These are phyloP conservation scores for Poeciliopsis occidentalis DNA, from an alignment of 2,113 vertebrate species.

Conservation along the genomic window DNA sequence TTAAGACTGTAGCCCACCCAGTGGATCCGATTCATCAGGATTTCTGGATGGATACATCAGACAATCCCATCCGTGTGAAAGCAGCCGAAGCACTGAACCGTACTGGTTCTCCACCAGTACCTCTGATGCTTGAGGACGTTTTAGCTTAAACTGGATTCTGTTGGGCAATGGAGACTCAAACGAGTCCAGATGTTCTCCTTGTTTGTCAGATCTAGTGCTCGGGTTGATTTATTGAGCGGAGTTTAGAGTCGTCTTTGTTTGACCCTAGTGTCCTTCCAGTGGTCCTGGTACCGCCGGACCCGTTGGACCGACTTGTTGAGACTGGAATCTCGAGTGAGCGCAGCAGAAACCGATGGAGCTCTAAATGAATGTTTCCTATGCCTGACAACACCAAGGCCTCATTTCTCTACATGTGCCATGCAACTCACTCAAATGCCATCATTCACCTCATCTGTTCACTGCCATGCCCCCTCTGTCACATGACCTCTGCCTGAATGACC, in stretches of 20 bases:
- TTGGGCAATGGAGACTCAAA: not conserved
- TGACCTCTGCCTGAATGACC: constrained; percentile 45
- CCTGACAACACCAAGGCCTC: constrained; percentile 11
- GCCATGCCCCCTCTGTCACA: constrained; percentile 19
- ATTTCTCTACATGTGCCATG: constrained; percentile 36
- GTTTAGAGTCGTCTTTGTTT: too few species aligned
- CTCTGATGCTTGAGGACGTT: not conserved
- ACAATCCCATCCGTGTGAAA: not conserved
- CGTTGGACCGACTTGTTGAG: not conserved
- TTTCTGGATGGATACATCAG: not conserved
- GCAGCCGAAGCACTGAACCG: not conserved
- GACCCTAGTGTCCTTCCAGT: too few species aligned
- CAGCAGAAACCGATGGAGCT: not conserved
- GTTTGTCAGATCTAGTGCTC: too few species aligned
- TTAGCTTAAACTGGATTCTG: not conserved
- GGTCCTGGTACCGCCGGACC: not conserved
- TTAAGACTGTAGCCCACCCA: not conserved
- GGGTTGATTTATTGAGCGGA: too few species aligned
- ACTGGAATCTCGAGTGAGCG: not conserved
- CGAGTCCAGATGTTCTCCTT: not conserved
- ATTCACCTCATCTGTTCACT: constrained; percentile 1
- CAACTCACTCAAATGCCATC: constrained; percentile 42
- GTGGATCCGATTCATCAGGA: not conserved
- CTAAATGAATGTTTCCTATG: constrained; percentile 46
- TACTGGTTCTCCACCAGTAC: not conserved